Evolutionary conservation across 1,140 invertebrate species (phyloP).

Genomic region (Macrobrachium nipponense): DNA sequence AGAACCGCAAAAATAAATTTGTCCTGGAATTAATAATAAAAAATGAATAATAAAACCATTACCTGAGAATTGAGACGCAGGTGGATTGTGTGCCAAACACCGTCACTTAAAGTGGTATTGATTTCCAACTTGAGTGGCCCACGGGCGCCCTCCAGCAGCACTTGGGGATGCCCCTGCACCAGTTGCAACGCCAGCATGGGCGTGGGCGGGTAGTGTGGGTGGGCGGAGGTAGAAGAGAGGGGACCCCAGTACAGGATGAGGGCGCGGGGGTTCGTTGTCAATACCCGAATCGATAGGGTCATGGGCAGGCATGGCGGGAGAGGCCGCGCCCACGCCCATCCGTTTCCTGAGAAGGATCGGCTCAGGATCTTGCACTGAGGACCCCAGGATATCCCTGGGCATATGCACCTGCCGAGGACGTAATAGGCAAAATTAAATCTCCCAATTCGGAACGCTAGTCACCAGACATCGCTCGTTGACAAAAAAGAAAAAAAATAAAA

Average conservation of each 20-base stretch:
- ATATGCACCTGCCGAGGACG: constrained; percentile 67
- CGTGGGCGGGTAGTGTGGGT: constrained; percentile 69
- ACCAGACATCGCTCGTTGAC: too few species aligned
- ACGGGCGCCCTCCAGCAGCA: constrained; percentile 94
- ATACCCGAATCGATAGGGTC: constrained; percentile 93
- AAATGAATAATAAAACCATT: not conserved
- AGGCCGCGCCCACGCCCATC: constrained; percentile 95
- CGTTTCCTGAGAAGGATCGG: constrained; percentile 89
- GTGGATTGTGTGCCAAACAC: constrained; percentile 95
- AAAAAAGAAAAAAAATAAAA: too few species aligned
- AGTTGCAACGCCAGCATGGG: constrained; percentile 91
- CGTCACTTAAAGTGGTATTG: constrained; percentile 88
- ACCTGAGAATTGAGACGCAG: constrained; percentile 87
- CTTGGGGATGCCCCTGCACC: constrained; percentile 86
- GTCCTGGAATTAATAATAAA: not conserved
- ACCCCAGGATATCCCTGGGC: constrained; percentile 90
- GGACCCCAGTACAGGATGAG: constrained; percentile 95
- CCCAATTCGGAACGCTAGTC: too few species aligned
- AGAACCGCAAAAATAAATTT: not conserved
- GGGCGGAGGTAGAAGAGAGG: constrained; percentile 85
- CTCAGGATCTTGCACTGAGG: constrained; percentile 95
- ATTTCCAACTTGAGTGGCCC: constrained; percentile 89
- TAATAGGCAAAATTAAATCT: too few species aligned
- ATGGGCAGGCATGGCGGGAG: constrained; percentile 96
- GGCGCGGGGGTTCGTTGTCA: constrained; percentile 89